phyloP scores from a whole-genome alignment of 64 coral and sea anemone genomes.

The Pocillopora verrucosa region DNA sequence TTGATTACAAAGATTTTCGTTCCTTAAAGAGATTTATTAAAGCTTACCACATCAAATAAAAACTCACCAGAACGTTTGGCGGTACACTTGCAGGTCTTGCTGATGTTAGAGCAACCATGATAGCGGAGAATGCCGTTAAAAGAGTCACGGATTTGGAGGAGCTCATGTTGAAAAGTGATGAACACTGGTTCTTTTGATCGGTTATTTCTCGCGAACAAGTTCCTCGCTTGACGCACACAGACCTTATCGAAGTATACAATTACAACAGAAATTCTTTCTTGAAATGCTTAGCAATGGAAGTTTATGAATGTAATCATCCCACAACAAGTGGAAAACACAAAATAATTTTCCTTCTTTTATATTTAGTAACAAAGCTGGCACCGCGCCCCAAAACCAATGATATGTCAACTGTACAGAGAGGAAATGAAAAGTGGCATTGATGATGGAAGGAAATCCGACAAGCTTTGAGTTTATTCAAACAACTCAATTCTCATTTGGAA shows the following conservation, averaged over 20 bases:
- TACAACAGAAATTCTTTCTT: too few relatives aligned
- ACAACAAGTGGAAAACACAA: not conserved
- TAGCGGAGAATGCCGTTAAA: not conserved
- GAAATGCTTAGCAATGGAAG: too few relatives aligned
- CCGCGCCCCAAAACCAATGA: slow-evolving; percentile 21
- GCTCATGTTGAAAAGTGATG: not conserved
- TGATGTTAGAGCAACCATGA: not conserved
- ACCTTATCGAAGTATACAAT: too few relatives aligned
- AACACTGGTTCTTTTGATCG: not conserved
- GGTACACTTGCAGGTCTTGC: not conserved
- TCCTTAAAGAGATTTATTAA: too few relatives aligned
- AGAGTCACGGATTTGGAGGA: not conserved
- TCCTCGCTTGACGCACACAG: too few relatives aligned
- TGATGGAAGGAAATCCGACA: slow-evolving; percentile 28
- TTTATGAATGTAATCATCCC: not conserved
- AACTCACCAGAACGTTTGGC: slow-evolving; percentile 34
- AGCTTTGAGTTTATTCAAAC: not conserved
- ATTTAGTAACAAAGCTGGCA: slow-evolving; percentile 24
- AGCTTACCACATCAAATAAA: not conserved
- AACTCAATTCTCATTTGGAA: not conserved
- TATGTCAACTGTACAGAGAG: not conserved
- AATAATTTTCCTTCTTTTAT: slow-evolving; percentile 19
- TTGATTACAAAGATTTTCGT: too few relatives aligned
- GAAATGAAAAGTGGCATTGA: slow-evolving; percentile 6
- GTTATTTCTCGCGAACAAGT: too few relatives aligned